Conservation (phyloP, 2,113 vertebrate species). For the Pluvianellus socialis region DNA sequence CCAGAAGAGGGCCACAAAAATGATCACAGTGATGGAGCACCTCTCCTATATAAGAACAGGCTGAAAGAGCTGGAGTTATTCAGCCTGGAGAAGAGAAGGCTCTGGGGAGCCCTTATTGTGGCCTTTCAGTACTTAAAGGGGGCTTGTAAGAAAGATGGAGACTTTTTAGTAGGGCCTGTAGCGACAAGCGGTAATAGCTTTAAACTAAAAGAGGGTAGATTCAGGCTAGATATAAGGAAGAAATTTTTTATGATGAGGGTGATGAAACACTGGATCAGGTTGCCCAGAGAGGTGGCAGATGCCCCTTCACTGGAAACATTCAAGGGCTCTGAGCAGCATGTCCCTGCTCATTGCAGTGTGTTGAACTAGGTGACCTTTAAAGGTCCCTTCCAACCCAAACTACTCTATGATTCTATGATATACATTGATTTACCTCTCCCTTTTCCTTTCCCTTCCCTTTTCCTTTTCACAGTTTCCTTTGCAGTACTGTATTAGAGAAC, state of each 20-base stretch:
- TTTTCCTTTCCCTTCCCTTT: background rate
- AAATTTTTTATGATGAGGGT: background rate
- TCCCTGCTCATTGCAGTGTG: background rate
- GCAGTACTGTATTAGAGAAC: background rate
- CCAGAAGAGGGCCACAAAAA: background rate
- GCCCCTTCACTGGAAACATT: background rate
- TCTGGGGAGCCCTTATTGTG: background rate
- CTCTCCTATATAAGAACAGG: background rate
- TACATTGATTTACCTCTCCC: background rate
- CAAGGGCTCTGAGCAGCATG: background rate
- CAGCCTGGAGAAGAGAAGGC: background rate
- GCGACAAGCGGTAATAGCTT: background rate
- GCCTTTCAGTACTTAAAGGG: background rate
- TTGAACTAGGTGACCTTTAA: background rate
- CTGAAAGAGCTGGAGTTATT: background rate
- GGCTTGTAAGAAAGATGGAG: background rate
- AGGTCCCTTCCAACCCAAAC: background rate
- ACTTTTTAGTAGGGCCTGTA: background rate
- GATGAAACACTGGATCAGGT: background rate
- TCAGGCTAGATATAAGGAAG: background rate
- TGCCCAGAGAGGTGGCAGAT: background rate
- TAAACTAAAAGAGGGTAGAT: background rate
- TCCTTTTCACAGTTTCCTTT: background rate
- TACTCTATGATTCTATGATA: background rate
- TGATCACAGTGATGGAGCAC: background rate